A percentile compares a stretch with the other conserved stretches of the same genome.
These are phyloP conservation scores for Copidosoma floridanum DNA, from an alignment of 1,140 invertebrate species.

Conservation along the genomic window DNA sequence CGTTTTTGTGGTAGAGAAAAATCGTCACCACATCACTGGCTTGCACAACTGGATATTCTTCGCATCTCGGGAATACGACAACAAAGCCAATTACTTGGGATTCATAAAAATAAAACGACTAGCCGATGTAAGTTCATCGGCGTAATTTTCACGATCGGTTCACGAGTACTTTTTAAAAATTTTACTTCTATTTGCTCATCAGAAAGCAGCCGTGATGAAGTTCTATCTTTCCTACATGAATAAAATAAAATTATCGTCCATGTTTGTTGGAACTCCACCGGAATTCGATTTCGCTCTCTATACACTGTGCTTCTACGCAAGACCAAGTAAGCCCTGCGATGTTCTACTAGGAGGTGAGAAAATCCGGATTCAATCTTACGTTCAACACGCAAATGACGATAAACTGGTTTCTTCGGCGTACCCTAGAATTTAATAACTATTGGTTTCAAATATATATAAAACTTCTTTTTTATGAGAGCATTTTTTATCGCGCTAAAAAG, in stretches of 20 bases:
- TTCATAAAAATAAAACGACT: conserved; percentile 40
- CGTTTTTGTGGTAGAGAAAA: conserved; percentile 58
- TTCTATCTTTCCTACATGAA: conserved; percentile 45
- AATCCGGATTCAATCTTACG: conserved; percentile 29
- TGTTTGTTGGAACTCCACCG: conserved; percentile 64
- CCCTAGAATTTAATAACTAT: conserved; percentile 24
- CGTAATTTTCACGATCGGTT: neutral
- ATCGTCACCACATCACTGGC: conserved; percentile 49
- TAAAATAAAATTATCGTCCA: conserved; percentile 44
- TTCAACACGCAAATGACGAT: conserved; percentile 8
- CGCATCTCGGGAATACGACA: conserved; percentile 47
- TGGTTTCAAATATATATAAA: neutral
- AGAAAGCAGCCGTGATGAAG: conserved; percentile 39
- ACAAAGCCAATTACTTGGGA: conserved; percentile 55
- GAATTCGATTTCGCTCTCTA: conserved; percentile 66
- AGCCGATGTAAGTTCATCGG: conserved; percentile 38
- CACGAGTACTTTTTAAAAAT: neutral
- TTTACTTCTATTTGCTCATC: neutral
- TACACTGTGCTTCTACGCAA: conserved; percentile 58
- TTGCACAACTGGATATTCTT: conserved; percentile 62
- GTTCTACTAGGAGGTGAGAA: conserved; percentile 18
- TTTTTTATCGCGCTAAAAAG: neutral
- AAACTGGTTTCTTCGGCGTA: conserved; percentile 20
- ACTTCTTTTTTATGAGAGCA: neutral
- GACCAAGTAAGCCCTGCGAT: conserved; percentile 47